These are phyloP conservation scores for Pseudorhombus dupliciocellatus DNA, from an alignment of 2,113 vertebrate genomes.

Conservation along the genomic window DNA sequence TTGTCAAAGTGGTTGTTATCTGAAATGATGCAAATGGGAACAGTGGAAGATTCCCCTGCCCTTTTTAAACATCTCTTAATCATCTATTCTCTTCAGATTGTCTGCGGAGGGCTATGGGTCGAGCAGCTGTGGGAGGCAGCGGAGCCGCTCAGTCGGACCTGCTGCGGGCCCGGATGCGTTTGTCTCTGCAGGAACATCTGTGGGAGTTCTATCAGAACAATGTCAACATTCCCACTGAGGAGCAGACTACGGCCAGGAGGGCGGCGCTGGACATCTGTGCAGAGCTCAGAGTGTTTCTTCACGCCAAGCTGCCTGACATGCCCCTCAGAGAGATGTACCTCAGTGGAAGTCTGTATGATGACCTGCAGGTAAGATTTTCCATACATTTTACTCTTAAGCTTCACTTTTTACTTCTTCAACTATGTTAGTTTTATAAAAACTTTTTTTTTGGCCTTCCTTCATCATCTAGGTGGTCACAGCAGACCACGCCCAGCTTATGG, in stretches of 20 bases:
- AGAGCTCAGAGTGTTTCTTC: conserved; percentile 92
- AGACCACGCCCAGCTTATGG: conserved; percentile 96
- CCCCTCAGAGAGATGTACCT: conserved; percentile 97
- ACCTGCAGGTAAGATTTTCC: conserved; percentile 86
- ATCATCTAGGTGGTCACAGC: conserved; percentile 90
- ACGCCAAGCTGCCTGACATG: conserved; percentile 95
- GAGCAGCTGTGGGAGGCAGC: conserved; percentile 58
- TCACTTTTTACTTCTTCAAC: neutral
- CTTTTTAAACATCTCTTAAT: neutral
- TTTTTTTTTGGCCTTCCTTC: neutral
- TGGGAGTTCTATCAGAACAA: conserved; percentile 87
- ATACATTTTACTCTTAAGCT: neutral
- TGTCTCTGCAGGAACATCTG: conserved; percentile 94
- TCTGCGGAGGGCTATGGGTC: conserved; percentile 65
- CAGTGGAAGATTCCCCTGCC: neutral
- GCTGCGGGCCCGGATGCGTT: conserved; percentile 89
- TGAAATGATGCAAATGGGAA: neutral
- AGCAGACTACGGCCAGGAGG: conserved; percentile 91
- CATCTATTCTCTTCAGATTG: conserved; percentile 60
- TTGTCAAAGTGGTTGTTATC: neutral
- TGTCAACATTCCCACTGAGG: conserved; percentile 87
- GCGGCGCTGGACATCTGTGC: conserved; percentile 96
- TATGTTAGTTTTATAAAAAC: neutral
- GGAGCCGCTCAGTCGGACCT: conserved; percentile 82
- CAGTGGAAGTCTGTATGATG: conserved; percentile 96